phyloP scores from a whole-genome alignment of 2,797 vertebrate genomes.

The Phoebastria nigripes region DNA sequence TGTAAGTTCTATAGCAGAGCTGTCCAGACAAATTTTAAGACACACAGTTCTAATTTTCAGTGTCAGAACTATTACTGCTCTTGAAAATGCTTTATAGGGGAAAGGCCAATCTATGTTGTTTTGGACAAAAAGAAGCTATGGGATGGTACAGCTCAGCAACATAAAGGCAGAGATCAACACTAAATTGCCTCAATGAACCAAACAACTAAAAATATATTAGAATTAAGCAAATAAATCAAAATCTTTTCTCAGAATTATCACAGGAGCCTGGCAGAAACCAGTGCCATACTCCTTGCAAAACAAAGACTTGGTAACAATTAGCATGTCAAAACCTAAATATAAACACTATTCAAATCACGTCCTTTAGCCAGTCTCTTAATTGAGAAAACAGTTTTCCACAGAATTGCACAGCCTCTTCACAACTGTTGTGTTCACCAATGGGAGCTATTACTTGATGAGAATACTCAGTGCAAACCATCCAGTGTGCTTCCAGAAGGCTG shows the following conservation, averaged over 20 bases:
- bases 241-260: neutral
- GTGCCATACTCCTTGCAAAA: neutral
- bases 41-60: neutral
- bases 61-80: neutral
- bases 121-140: neutral
- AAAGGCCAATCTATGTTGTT: neutral
- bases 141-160: neutral
- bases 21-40: conserved; percentile 14
- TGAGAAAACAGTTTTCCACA: neutral
- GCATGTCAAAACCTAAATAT: conserved; percentile 2
- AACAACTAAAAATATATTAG: neutral
- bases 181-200: neutral
- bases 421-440: neutral
- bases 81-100: neutral
- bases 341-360: conserved; percentile 23
- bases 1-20: neutral
- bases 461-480: neutral
- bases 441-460: neutral
- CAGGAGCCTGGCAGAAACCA: neutral
- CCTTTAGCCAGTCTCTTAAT: neutral
- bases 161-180: neutral
- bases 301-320: conserved; percentile 11
- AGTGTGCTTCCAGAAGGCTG: neutral
- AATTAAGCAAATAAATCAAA: neutral
- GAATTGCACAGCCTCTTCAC: conserved; percentile 32